Evolutionary conservation across 2,888 invertebrate genomes (phyloP), one percentile per base, ranked within the genome.

Genomic region (Acrobasis repandana): DNA sequence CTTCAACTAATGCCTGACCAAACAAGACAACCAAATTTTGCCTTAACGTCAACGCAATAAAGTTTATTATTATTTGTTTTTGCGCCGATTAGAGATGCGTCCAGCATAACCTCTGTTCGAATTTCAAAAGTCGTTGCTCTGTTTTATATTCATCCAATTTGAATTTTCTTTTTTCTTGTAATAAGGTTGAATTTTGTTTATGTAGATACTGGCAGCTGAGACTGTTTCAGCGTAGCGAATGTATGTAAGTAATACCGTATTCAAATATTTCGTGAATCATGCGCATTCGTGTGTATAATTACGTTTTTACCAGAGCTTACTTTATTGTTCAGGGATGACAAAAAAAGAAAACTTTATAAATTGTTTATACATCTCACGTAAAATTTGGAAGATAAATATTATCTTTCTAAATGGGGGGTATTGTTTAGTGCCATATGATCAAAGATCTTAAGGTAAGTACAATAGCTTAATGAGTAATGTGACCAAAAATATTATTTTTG

Each of bases 221-320:
- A 67, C 65, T 59, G 67, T 82, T 85, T 79, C 70, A 65, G 71
- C 72, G 72, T 78, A 66, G 74, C 77, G 71, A 81, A 82, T 83
- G 77, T 82, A 78, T 80, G 76, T 77, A 75, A 78, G 76, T 77
- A 75, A 78, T 74, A 81, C 77, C 75, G 77, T 82, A 82, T 83
- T 85, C 77, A 83, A 85, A 85, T 85, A 84, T 86, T 85, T 86
- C 84, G 84, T 85, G 85, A 84, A 86, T 84, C 85, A 83, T 84
- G 84, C 81, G 81, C 85, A 83, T 80, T 83, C 85, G 83, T 82
- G 83, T 85, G 82, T 85, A 83, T 86, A 86, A 85, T 86, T 85
- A 85, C 77, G 77, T 83, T 85, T 86, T 85, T 84, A 83, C 76
- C 70, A 70, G 71, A 76, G 75, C 75, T 79, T 75, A 69, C 77